Evolutionary conservation across 2,113 vertebrate species (phyloP), one percentile per base, ranked within the genome.

Genomic region (Fregetta grallaria): DNA sequence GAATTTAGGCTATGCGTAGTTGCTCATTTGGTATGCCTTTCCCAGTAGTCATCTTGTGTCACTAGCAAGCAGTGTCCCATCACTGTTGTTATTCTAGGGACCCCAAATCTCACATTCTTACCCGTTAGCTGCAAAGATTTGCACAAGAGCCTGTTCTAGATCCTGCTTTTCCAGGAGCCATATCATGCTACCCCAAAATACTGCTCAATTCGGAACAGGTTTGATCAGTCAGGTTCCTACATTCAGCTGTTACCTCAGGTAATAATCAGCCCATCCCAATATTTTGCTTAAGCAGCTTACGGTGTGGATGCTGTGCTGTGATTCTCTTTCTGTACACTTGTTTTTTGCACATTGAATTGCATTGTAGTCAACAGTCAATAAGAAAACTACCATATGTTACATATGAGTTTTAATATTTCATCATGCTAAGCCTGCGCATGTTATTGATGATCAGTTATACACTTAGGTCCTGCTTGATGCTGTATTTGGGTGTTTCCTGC

Each of bases 321-420:
- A 22, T 63, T 78, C 11, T 74, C 14, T 30, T n/a, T 76, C 47
- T 10, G 1, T 29, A 29, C 4, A 5, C 3, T 47, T 30, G 7
- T n/a, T 67, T 61, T 88, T 36, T 88, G 18, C 40, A 20, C 4
- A 14, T 3, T 52, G 10, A 67, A 50, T 56, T 52, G 11, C 49
- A n/a, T 59, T 2, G 7, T 4, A n/a, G 9, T 32, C 2, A 1
- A 29, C 0, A 3, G 17, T 34, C 36, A 76, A 26, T 30, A 49
- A 38, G 23, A 49, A 80, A 84, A 40, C 11, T 44, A 30, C 13
- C 4, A 9, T 45, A 38, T 49, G 42, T 34, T 67, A 49, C 6
- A 3, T 23, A 55, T 38, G 17, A 56, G 9, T 44, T 72, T 38
- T 72, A 52, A 15, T 49, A 56, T 88, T 94, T 92, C 11, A 19